phyloP scores from a whole-genome alignment of 1,140 invertebrate species.

The Ceratoteleas bidentatus region DNA sequence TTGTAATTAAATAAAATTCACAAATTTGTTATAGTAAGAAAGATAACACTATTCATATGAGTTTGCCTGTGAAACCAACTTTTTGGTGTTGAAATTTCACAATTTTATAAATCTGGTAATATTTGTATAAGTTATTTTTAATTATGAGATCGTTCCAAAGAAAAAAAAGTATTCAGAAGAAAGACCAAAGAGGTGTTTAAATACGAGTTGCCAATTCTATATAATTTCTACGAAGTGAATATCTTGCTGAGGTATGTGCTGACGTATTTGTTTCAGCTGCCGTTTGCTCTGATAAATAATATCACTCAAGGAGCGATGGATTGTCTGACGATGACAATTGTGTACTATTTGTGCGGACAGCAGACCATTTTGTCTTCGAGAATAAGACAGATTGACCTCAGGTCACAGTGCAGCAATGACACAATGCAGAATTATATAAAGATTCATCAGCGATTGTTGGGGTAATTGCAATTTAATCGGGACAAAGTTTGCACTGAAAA shows the following conservation, averaged over 20 bases:
- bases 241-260: constrained; percentile 34
- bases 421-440: constrained; percentile 28
- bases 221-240: constrained; percentile 51
- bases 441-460: constrained; percentile 51
- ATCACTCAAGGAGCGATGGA: constrained; percentile 61
- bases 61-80: too few relatives aligned
- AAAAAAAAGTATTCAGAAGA: too few relatives aligned
- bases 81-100: too few relatives aligned
- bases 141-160: too few relatives aligned
- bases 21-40: too few relatives aligned
- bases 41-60: too few relatives aligned
- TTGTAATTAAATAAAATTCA: too few relatives aligned
- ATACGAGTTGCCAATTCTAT: constrained; percentile 63
- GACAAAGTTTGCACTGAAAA: not conserved
- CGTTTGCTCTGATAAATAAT: constrained; percentile 46
- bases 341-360: constrained; percentile 54
- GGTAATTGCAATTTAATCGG: constrained; percentile 6
- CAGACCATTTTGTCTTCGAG: constrained; percentile 42
- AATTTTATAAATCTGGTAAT: too few relatives aligned
- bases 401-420: not conserved
- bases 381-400: constrained; percentile 17
- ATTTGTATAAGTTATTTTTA: too few relatives aligned
- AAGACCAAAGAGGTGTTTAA: constrained; percentile 23
- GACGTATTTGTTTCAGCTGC: constrained; percentile 54
- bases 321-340: constrained; percentile 49